These are phyloP conservation scores for Vanacampus margaritifer DNA, from an alignment of 2,113 vertebrate species.

Conservation along the genomic window DNA sequence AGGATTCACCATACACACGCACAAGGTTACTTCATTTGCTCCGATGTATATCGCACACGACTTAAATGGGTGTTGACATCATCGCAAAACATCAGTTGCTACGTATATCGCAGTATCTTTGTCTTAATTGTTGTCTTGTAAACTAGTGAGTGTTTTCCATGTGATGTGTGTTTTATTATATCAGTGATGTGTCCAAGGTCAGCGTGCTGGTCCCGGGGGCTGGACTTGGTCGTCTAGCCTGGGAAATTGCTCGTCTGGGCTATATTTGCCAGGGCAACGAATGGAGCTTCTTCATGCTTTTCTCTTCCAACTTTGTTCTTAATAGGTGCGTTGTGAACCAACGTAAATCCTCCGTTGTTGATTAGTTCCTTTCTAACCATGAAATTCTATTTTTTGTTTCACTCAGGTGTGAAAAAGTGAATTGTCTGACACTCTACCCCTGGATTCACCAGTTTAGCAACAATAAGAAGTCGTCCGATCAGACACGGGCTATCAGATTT, in stretches of 20 bases:
- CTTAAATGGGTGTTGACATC: conserved; percentile 1
- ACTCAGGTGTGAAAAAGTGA: conserved; percentile 90
- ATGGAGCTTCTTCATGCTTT: conserved; percentile 99
- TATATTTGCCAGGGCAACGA: conserved; percentile 98
- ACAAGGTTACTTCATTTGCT: conserved; percentile 1
- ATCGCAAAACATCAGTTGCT: neutral
- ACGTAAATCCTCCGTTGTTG: neutral
- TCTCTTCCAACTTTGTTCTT: conserved; percentile 98
- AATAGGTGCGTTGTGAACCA: conserved; percentile 81
- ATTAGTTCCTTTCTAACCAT: neutral
- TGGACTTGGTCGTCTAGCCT: conserved; percentile 94
- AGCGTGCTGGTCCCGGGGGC: conserved; percentile 95
- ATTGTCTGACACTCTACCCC: conserved; percentile 89
- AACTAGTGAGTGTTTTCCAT: conserved; percentile 38
- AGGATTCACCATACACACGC: neutral
- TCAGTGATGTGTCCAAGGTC: conserved; percentile 93
- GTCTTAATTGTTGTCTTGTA: conserved; percentile 12
- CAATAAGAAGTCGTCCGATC: conserved; percentile 91
- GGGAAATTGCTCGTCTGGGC: conserved; percentile 94
- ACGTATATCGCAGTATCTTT: neutral
- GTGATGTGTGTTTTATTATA: conserved; percentile 60
- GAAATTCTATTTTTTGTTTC: conserved; percentile 21
- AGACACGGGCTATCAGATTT: conserved; percentile 87
- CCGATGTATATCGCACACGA: neutral
- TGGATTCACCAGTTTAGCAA: conserved; percentile 99